These are phyloP conservation scores for Drosophila melanica DNA, from an alignment of 1,140 invertebrate genomes.

Conservation along the genomic window DNA sequence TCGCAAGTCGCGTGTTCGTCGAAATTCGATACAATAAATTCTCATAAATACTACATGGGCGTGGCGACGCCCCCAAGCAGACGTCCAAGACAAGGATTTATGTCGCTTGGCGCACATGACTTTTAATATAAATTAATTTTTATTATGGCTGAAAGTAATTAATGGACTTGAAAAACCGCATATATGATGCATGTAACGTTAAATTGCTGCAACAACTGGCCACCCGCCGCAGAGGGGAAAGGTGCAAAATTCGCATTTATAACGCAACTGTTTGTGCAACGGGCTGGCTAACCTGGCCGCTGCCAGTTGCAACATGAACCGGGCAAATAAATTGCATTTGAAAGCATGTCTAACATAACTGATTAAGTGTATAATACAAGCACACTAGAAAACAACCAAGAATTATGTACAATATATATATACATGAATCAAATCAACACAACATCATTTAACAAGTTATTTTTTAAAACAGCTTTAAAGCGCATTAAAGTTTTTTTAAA, in stretches of 20 bases:
- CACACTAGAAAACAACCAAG: no score
- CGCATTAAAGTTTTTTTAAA: background rate
- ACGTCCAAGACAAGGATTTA: conserved; percentile 75
- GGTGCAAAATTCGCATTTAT: conserved; percentile 22
- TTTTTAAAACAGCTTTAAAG: background rate
- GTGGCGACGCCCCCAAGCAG: conserved; percentile 42
- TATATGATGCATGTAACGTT: conserved; percentile 69
- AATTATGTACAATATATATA: no score
- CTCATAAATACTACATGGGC: conserved; percentile 65
- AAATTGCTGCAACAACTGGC: conserved; percentile 38
- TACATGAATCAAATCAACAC: no score
- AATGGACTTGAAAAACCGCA: conserved; percentile 72
- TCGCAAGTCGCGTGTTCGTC: conserved; percentile 66
- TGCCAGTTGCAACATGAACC: background rate
- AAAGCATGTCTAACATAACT: background rate
- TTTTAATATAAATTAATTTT: conserved; percentile 82
- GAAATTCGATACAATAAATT: conserved; percentile 76
- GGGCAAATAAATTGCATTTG: background rate
- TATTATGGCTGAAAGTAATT: conserved; percentile 80
- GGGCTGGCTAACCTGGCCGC: conserved; percentile 3
- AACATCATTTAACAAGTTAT: no score
- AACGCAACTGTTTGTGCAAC: conserved; percentile 16
- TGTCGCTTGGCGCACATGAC: conserved; percentile 63
- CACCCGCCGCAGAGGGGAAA: background rate
- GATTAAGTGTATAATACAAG: background rate